Base-by-base conservation (phyloP, 2,113 vertebrate species). In the Aldabrachelys gigantea region DNA sequence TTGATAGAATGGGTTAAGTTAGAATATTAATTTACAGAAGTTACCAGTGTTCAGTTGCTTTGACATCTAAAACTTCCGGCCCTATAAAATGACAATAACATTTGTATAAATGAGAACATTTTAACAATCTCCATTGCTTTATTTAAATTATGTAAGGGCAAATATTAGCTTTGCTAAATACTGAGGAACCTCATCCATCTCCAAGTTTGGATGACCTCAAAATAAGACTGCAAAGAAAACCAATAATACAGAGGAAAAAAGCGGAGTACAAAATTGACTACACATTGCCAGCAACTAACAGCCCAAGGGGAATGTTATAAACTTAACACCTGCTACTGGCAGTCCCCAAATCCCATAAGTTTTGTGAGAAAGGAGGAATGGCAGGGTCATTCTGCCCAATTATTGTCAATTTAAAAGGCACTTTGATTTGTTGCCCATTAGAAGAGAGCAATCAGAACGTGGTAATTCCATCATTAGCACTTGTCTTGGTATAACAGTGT, bases 281-380 rank as follows among this genome's bases (percentile, higher is more conserved):
- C 4, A 8, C 89, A 94, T 92, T 56, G 75, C 72, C 88, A 85
- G 65, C 47, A 91, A 47, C 95, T 85, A 94, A 82, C 90, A 92
- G 78, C 88, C 92, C 88, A 93, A 11, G 80, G 91, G 83, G 90
- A 97, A 96, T 95, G 82, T 93, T 95, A 97, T 91, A 97, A 97
- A 96, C 82, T 96, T 96, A 96, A 96, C 95, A 98, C 92, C 92
- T 98, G 96, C 97, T 97, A 96, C 94, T 88, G 92, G 89, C 80
- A 93, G 82, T 81, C 94, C 92, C 94, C 85, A 88, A 91, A 95
- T 93, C 94, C 89, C 97, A n/a, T 44, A 92, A 86, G 38, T 95
- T 97, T 92, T 94, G 57, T 86, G 95, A 93, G 81, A 94, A 91
- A 84, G 82, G 49, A 85, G 91, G 35, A 79, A 21, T 69, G 44